Evolutionary conservation across 1,140 invertebrate species (phyloP).

Genomic region (Drosophila funebris): DNA sequence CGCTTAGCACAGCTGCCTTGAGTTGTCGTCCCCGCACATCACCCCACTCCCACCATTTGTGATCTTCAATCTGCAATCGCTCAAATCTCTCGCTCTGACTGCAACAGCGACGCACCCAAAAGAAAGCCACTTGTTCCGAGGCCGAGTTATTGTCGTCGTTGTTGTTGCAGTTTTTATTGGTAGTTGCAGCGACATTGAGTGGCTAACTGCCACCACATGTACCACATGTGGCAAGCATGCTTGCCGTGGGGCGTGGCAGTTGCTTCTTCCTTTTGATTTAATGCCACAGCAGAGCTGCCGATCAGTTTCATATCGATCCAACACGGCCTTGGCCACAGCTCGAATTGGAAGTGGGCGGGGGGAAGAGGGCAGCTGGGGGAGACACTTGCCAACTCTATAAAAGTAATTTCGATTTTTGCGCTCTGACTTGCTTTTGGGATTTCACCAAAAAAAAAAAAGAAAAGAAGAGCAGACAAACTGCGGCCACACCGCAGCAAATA

Average conservation of each 20-base stretch:
- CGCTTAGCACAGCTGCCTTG: constrained; percentile 52
- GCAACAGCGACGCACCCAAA: constrained; percentile 46
- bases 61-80: constrained; percentile 9
- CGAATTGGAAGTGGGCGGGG: not conserved
- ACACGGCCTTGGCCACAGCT: constrained; percentile 33
- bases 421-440: constrained; percentile 43
- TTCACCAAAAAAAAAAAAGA: constrained; percentile 57
- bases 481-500: not conserved
- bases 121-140: constrained; percentile 46
- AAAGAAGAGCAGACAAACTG: too few species aligned
- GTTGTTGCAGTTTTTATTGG: constrained; percentile 15
- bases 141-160: constrained; percentile 3
- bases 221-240: constrained; percentile 20
- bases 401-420: constrained; percentile 41
- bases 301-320: constrained; percentile 15
- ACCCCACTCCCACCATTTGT: not conserved
- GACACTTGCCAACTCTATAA: constrained; percentile 13
- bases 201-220: constrained; percentile 19
- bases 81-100: constrained; percentile 9
- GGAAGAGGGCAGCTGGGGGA: not conserved
- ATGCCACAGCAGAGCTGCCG: constrained; percentile 10
- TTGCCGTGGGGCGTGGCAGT: constrained; percentile 36
- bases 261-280: constrained; percentile 51
- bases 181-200: constrained; percentile 18
- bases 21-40: not conserved